A percentile compares a stretch with the other conserved stretches of the same genome.
phyloP scores from a whole-genome alignment of 2,888 invertebrate genomes.

The Pheosia tremula region DNA sequence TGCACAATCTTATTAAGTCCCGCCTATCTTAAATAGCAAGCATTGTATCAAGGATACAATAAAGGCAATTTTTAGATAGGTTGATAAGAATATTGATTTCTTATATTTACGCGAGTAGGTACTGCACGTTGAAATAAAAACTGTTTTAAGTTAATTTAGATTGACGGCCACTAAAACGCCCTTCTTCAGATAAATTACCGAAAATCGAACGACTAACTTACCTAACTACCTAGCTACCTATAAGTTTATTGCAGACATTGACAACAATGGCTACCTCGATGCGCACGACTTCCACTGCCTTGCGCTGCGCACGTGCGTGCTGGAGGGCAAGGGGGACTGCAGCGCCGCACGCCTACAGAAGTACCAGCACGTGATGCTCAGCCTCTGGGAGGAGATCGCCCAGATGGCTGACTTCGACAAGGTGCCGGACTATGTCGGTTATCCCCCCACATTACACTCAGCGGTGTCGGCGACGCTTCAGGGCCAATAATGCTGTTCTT shows the following conservation, averaged over 20 bases:
- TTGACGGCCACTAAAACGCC: no score
- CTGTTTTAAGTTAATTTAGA: no score
- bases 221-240: no score
- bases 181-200: no score
- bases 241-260: conserved; percentile 70
- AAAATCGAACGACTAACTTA: no score
- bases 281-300: conserved; percentile 93
- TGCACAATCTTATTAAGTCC: no score
- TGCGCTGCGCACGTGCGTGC: conserved; percentile 91
- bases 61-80: no score
- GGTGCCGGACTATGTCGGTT: conserved; percentile 87
- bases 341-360: conserved; percentile 88
- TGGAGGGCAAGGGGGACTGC: conserved; percentile 93
- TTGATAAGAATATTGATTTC: no score
- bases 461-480: conserved; percentile 55
- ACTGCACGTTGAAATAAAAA: no score
- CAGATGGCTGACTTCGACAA: conserved; percentile 94
- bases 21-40: no score
- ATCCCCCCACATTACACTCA: conserved; percentile 50
- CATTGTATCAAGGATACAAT: no score
- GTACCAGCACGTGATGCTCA: conserved; percentile 92
- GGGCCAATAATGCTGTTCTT: conserved; percentile 44
- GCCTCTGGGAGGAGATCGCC: conserved; percentile 94
- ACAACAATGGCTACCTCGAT: conserved; percentile 93
- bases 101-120: no score